Evolutionary conservation across 53 echinoderm and acorn worm species (phyloP).

Genomic region (Zoroaster sp.): DNA sequence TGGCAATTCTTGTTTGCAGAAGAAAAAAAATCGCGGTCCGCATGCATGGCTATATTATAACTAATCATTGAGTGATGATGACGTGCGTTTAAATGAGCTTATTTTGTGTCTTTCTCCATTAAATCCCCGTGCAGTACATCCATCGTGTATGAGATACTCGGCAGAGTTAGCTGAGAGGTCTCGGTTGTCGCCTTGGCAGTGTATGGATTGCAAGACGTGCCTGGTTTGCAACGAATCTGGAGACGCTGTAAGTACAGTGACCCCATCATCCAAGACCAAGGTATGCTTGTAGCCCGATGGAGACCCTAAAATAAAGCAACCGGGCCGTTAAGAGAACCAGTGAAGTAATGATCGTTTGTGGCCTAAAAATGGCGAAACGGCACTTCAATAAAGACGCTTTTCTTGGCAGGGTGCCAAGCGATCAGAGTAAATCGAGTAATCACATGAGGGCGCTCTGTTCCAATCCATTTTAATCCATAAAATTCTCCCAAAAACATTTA

Average conservation of each 20-base stretch:
- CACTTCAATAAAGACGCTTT: too few species aligned
- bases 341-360: too few species aligned
- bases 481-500: too few species aligned
- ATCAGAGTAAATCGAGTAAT: too few species aligned
- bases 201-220: constrained; percentile 98
- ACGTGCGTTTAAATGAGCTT: neutral
- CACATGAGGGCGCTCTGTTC: neutral
- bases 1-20: too few species aligned
- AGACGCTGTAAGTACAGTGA: constrained; percentile 82
- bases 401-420: too few species aligned
- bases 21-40: too few species aligned
- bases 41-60: too few species aligned
- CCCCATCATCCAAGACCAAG: neutral
- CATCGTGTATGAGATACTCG: constrained; percentile 98
- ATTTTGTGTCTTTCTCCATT: neutral
- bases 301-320: neutral
- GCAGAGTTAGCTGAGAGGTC: constrained; percentile 84
- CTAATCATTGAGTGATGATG: neutral
- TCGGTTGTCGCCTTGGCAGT: constrained; percentile 96
- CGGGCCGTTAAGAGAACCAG: too few species aligned
- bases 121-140: constrained; percentile 87
- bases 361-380: too few species aligned
- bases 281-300: neutral
- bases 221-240: constrained; percentile 90
- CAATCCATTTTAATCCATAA: neutral